Percentiles rank a stretch among this genome's conserved stretches.
These are phyloP conservation scores for Hapalemur alaotrensis DNA, from an alignment of 2,797 vertebrate genomes.

Conservation along the genomic window DNA sequence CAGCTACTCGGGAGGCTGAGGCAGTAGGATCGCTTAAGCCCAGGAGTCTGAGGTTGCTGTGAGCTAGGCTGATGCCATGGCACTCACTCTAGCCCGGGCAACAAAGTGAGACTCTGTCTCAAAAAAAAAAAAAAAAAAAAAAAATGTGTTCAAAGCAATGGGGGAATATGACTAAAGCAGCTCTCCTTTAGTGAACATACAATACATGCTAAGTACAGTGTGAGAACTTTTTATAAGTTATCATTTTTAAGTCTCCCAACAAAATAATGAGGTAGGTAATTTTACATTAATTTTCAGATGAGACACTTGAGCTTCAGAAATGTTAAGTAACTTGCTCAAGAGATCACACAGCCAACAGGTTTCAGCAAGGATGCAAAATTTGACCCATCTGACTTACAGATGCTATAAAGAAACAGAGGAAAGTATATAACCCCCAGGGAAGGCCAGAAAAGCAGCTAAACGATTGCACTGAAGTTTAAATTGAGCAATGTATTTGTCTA, in stretches of 20 bases:
- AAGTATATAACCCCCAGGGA: neutral
- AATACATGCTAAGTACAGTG: neutral
- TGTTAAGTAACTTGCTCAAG: neutral
- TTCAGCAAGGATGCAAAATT: neutral
- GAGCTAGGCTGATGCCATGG: too few species aligned
- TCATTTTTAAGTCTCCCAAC: neutral
- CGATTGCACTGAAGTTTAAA: neutral
- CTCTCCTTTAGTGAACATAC: neutral
- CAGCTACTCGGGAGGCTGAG: too few species aligned
- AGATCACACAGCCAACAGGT: neutral
- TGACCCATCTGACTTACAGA: neutral
- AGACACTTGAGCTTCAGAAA: neutral
- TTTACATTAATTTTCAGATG: slow-evolving; percentile 21
- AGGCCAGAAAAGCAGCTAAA: neutral
- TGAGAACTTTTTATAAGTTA: neutral
- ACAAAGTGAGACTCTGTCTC: too few species aligned
- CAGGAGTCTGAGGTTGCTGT: too few species aligned
- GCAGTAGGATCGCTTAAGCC: too few species aligned
- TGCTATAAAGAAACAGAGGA: neutral
- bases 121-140: neutral
- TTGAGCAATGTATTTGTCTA: neutral
- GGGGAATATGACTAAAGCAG: neutral
- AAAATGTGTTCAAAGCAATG: neutral
- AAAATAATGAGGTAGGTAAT: neutral
- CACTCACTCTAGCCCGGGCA: too few species aligned